A percentile compares a stretch with the other conserved stretches of the same genome.
Evolutionary conservation across 1,140 invertebrate genomes (phyloP).

Genomic region (Drosophila seguyi): DNA sequence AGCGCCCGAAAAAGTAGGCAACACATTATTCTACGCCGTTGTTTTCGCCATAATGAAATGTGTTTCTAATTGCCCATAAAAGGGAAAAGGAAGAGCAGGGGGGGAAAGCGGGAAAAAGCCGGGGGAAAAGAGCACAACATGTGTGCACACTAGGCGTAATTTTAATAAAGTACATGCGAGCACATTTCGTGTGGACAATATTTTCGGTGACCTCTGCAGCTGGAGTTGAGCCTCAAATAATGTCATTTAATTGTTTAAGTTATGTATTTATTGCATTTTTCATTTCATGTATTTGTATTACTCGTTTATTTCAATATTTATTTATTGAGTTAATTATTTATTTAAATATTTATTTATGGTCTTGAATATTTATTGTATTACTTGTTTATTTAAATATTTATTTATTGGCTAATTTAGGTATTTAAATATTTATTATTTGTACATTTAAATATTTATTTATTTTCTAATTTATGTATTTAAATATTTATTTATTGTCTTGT

Average conservation of each 20-base stretch:
- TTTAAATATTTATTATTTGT: too few relatives aligned
- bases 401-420: too few relatives aligned
- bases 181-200: conserved; percentile 22
- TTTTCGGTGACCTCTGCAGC: conserved; percentile 1
- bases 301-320: background rate
- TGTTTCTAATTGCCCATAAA: conserved; percentile 76
- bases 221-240: background rate
- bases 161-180: conserved; percentile 29
- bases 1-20: conserved; percentile 60
- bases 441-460: too few relatives aligned
- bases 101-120: background rate
- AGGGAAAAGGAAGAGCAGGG: conserved; percentile 34
- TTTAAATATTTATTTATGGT: background rate
- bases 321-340: background rate
- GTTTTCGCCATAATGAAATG: conserved; percentile 62
- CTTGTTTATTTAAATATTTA: too few relatives aligned
- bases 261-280: too few relatives aligned
- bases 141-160: conserved; percentile 33
- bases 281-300: too few relatives aligned
- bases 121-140: conserved; percentile 20
- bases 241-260: background rate
- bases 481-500: too few relatives aligned
- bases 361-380: too few relatives aligned
- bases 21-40: conserved; percentile 42
- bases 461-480: too few relatives aligned